Base-by-base conservation (phyloP, 2,888 invertebrate genomes). In the Odiellus spinosus region DNA sequence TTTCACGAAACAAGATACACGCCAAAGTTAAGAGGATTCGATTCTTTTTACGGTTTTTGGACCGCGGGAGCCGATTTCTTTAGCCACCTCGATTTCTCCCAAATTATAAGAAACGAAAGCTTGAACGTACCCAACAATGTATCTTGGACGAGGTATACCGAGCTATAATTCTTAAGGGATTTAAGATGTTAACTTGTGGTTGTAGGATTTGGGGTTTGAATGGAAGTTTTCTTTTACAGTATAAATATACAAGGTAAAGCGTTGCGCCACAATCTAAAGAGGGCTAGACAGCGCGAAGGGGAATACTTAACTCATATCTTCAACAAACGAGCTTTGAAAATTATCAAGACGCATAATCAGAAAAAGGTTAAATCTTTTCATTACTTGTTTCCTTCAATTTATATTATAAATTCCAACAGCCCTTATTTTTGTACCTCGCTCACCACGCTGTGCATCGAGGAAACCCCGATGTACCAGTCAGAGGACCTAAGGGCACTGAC, bases 401-500 rank as follows among this genome's bases (percentile, higher is more conserved):
- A 26, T 26, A 26, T 26, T 26, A 26, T 26, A 40, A 3, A n/a
- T 49, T 15, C 34, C 5, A 47, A n/a, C 20, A 53, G 49, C 88
- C 93, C 0, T 63, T 93, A 48, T 91, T 93, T 64, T 72, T 93
- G 41, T 86, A 86, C 66, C 67, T 93, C 44, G 77, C 86, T 0
- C 88, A 90, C 65, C 79, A 82, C 0, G 88, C 90, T 0, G 83
- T 86, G 0, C 93, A 93, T 68, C 84, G 83, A 35, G 86, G 78
- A 1, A 88, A 88, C 68, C 77, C 80, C 0, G 80, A 80, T 61
- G 80, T 82, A 61, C 81, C 81, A 0, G 68, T 93, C 21, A 80
- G 85, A 33, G 87, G 82, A 0, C 85, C 84, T 0, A 79, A 80
- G 57, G 67, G 72, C 3, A 69, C 75, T 12, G 72, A 84, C 1